Base-by-base conservation (phyloP, 2,888 invertebrate species). In the Conus canariensis region DNA sequence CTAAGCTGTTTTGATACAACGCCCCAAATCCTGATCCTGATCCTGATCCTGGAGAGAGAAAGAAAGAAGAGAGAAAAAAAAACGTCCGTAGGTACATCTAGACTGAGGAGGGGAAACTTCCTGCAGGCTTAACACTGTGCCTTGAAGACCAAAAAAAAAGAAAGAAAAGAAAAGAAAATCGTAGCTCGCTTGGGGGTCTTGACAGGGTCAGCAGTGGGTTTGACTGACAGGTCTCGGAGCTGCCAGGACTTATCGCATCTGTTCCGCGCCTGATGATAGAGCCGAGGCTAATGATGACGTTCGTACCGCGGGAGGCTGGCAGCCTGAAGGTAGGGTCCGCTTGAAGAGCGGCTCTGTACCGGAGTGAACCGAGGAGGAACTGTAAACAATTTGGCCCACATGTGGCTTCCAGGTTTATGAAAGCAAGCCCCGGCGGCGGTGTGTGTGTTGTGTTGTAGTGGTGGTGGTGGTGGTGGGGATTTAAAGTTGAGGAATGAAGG, bases 171-270 rank as follows among this genome's bases (percentile, higher is more conserved):
- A 45, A 45, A 45, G 45, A 45, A 45, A 45, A 2, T 45, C 3
- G 45, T 45, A 45, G 45, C 45, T 45, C 45, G 45, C 45, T 45
- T 45, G 45, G 30, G 80, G 82, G 88, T 67, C 88, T 60, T 70
- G 77, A 77, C 77, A 77, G 88, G 64, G 82, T 67, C 67, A 88
- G 82, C 30, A 19, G 67, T 83, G 22, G 56, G n/a, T 45, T 67
- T 88, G 88, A 88, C 67, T 88, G 88, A 88, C 88, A 88, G 88
- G 22, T 67, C 83, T 77, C 64, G n/a, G 88, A 67, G 5, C 56
- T 58, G 80, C 67, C n/a, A n/a, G 67, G 80, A 45, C 30, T 83
- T 83, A 88, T 88, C 83, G 67, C 88, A 88, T 88, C 88, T 88
- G 88, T 60, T 82, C 83, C 19, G 12, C 67, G 16, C 25, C 59